Percentiles rank a stretch among this genome's conserved stretches.
phyloP scores from a whole-genome alignment of 23 tunicate species.

The Trididemnum nubilum region DNA sequence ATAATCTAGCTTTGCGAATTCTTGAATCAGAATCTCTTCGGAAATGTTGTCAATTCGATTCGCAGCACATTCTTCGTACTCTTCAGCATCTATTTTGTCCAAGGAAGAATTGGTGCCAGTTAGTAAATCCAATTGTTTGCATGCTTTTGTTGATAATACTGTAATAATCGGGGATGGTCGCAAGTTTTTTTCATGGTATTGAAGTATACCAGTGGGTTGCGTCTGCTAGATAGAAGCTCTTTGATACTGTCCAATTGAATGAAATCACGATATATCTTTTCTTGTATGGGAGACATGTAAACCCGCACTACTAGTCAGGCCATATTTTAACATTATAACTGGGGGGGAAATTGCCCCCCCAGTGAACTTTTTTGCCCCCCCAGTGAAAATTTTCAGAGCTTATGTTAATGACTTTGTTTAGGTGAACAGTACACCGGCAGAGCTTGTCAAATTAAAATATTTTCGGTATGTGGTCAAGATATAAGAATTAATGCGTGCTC shows the following conservation, averaged over 20 bases:
- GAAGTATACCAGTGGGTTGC: conserved; percentile 83
- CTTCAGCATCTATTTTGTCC: conserved; percentile 22
- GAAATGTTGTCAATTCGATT: conserved; percentile 89
- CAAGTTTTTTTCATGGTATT: conserved; percentile 91
- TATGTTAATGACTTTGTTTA: too few relatives aligned
- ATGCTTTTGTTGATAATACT: conserved; percentile 85
- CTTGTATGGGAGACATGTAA: conserved; percentile 66
- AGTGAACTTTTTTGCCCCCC: too few relatives aligned
- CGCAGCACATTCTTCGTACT: conserved; percentile 86
- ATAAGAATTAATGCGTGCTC: too few relatives aligned
- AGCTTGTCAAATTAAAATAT: too few relatives aligned
- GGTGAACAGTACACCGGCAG: too few relatives aligned
- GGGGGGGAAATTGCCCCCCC: too few relatives aligned
- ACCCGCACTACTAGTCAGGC: too few relatives aligned
- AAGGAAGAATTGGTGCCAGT: too few relatives aligned
- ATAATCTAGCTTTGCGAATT: conserved; percentile 90
- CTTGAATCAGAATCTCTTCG: conserved; percentile 67
- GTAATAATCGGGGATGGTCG: conserved; percentile 97
- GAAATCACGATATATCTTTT: conserved; percentile 84
- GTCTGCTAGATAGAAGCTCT: conserved; percentile 49
- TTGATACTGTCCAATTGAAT: conserved; percentile 69
- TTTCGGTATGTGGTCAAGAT: too few relatives aligned
- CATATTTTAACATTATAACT: too few relatives aligned
- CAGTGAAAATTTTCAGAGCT: too few relatives aligned
- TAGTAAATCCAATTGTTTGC: too few relatives aligned